Conservation (phyloP, 2,888 invertebrate species). For the Julus scandinavius region DNA sequence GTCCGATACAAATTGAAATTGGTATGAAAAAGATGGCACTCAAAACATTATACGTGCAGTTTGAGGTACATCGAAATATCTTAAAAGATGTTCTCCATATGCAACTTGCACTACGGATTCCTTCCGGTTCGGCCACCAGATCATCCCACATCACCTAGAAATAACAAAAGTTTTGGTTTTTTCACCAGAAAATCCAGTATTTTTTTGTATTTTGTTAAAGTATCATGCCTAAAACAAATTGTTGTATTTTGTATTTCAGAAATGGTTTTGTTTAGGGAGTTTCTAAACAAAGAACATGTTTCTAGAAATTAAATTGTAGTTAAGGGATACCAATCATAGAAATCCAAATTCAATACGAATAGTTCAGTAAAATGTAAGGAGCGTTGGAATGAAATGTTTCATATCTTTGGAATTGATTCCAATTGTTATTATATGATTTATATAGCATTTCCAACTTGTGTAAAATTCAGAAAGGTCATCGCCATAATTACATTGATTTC, state of each 20-base stretch:
- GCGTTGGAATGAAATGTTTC: too few relatives aligned
- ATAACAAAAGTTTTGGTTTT: not conserved
- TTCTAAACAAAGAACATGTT: too few relatives aligned
- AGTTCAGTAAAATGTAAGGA: too few relatives aligned
- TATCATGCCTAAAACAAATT: too few relatives aligned
- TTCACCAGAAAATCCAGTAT: not conserved
- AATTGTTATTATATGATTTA: not conserved
- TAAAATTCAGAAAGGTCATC: not conserved
- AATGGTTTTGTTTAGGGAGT: too few relatives aligned
- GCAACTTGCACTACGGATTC: conserved; percentile 76
- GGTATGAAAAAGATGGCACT: conserved; percentile 76
- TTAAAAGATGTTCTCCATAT: conserved; percentile 76
- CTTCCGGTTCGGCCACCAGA: conserved; percentile 77
- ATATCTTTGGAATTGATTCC: too few relatives aligned
- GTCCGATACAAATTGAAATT: conserved; percentile 74
- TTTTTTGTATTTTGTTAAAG: not conserved
- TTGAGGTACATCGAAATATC: conserved; percentile 75
- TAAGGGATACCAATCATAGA: too few relatives aligned
- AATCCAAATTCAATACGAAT: too few relatives aligned
- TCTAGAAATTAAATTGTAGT: too few relatives aligned
- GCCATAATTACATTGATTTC: not conserved
- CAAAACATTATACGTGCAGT: conserved; percentile 77
- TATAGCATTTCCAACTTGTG: not conserved
- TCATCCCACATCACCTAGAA: conserved; percentile 77
- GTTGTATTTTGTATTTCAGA: too few relatives aligned